phyloP scores from a whole-genome alignment of 2,113 vertebrate genomes.

The Chloroceryle aenea region DNA sequence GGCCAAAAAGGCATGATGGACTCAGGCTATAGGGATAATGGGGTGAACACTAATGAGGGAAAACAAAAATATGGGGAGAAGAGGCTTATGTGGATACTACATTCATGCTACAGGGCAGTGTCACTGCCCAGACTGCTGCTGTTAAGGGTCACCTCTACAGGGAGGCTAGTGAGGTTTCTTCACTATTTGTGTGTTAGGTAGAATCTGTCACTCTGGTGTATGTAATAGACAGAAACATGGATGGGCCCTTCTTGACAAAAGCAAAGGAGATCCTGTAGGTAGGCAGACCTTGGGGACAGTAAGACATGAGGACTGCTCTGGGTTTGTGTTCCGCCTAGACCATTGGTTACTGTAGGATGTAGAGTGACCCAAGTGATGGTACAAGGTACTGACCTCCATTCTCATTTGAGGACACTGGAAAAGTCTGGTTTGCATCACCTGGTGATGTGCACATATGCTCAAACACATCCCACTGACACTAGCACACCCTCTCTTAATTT shows the following conservation, averaged over 20 bases:
- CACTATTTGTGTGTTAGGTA: background rate
- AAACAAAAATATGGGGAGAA: background rate
- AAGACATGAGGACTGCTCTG: background rate
- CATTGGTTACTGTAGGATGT: background rate
- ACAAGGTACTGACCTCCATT: background rate
- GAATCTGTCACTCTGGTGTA: background rate
- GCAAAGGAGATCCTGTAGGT: background rate
- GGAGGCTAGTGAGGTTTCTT: fast-evolving
- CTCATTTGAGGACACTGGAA: background rate
- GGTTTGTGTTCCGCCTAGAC: background rate
- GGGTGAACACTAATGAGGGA: background rate
- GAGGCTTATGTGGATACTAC: background rate
- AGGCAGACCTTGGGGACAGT: background rate
- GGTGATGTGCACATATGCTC: fast-evolving
- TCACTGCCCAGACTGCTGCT: background rate
- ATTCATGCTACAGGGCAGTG: fast-evolving
- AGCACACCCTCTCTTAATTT: background rate
- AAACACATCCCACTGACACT: background rate
- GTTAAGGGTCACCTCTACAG: background rate
- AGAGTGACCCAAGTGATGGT: background rate
- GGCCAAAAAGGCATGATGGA: background rate
- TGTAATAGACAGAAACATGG: background rate
- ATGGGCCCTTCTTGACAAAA: background rate
- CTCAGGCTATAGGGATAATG: background rate
- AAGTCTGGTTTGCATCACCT: background rate